Evolutionary conservation across 35 echinoderm and acorn worm genomes (phyloP).

Genomic region (Amphiura filiformis): DNA sequence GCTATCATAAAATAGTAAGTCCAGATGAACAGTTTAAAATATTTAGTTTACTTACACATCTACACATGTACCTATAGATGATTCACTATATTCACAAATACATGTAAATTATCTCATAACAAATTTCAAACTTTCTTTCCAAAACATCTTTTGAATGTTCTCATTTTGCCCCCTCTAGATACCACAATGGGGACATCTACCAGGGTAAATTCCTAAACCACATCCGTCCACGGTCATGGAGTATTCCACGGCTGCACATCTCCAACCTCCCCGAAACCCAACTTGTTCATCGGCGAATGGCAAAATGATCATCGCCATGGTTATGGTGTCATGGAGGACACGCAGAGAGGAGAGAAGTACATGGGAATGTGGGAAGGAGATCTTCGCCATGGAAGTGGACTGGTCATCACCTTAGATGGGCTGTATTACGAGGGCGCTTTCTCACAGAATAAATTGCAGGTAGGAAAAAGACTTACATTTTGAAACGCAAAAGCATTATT

Average conservation of each 20-base stretch:
- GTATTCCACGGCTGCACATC: conserved; percentile 65
- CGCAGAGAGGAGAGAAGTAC: conserved; percentile 87
- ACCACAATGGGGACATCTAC: conserved; percentile 91
- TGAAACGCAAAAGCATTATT: background rate
- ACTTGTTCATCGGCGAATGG: conserved; percentile 94
- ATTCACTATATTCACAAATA: no score
- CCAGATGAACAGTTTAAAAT: no score
- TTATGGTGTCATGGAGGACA: conserved; percentile 86
- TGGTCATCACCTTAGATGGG: conserved; percentile 89
- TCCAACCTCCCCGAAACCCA: conserved; percentile 22
- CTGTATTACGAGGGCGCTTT: conserved; percentile 88
- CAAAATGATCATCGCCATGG: conserved; percentile 73
- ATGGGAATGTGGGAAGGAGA: conserved; percentile 93
- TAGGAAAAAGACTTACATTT: conserved; percentile 25
- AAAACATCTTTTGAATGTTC: no score
- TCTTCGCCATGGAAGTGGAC: conserved; percentile 81
- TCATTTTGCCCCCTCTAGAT: conserved; percentile 37
- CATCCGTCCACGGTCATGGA: conserved; percentile 72
- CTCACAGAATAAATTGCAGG: conserved; percentile 80
- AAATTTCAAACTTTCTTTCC: no score
- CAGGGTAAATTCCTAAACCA: conserved; percentile 76
- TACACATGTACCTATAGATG: no score
- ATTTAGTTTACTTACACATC: no score
- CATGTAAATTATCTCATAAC: no score
- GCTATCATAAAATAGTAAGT: no score